Percentiles rank a stretch among this genome's conserved stretches.
phyloP scores from a whole-genome alignment of 53 echinoderm and acorn worm genomes.

The Mesocentrotus franciscanus region DNA sequence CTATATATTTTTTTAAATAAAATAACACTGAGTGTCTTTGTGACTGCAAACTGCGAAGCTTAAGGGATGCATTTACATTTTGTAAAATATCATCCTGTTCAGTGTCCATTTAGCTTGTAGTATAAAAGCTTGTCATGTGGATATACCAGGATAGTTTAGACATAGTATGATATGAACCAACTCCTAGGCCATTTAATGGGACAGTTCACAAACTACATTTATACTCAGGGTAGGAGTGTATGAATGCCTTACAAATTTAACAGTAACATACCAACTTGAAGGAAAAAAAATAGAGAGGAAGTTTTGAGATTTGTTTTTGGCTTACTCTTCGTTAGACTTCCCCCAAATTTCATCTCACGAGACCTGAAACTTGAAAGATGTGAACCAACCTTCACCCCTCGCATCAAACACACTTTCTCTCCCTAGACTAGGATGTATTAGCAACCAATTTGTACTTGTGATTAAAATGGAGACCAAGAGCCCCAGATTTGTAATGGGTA shows the following conservation, averaged over 20 bases:
- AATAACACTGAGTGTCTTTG: background rate
- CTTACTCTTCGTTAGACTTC: background rate
- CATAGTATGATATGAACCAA: background rate
- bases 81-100: background rate
- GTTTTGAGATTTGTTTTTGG: constrained; percentile 35
- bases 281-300: background rate
- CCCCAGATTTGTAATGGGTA: constrained; percentile 1
- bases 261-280: background rate
- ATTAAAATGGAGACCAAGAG: background rate
- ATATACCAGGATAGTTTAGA: background rate
- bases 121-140: background rate
- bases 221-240: background rate
- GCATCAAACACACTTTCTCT: background rate
- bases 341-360: background rate
- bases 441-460: constrained; percentile 42
- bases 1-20: background rate
- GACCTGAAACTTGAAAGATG: constrained; percentile 5
- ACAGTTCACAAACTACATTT: background rate
- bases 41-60: background rate
- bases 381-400: constrained; percentile 34
- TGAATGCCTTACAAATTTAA: background rate
- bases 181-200: no score
- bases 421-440: constrained; percentile 1
- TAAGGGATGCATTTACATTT: no score
- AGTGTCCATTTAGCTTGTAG: background rate